These are phyloP conservation scores for Erythrocebus patas DNA, from an alignment of 2,113 vertebrate species.

Conservation along the genomic window DNA sequence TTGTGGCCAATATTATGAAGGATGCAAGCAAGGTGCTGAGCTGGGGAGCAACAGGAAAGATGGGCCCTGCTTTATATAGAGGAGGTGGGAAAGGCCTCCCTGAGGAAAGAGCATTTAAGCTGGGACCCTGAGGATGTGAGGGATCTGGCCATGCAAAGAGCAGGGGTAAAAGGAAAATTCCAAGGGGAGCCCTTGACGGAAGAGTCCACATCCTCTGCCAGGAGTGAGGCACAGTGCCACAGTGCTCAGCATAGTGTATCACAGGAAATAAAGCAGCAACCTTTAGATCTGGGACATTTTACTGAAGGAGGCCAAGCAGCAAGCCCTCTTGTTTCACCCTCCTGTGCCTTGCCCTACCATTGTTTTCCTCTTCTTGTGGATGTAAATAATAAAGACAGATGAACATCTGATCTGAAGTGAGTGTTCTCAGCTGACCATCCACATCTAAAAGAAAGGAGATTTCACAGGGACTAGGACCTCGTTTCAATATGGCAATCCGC, in stretches of 20 bases:
- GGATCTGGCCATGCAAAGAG: neutral
- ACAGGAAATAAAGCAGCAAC: neutral
- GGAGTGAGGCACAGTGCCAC: neutral
- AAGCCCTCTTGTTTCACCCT: neutral
- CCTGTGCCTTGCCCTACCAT: neutral
- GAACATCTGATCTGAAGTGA: neutral
- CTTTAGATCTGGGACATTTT: neutral
- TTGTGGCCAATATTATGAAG: neutral
- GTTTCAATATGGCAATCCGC: neutral
- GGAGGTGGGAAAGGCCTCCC: neutral
- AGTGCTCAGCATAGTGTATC: neutral
- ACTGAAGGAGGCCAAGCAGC: neutral
- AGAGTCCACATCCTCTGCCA: neutral
- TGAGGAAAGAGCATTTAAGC: neutral
- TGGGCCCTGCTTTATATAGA: neutral
- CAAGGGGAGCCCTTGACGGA: neutral
- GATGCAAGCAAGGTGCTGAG: neutral
- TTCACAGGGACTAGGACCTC: fast-evolving
- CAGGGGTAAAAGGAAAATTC: neutral
- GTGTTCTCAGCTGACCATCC: fast-evolving
- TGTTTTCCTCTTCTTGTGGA: neutral
- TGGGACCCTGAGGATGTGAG: neutral
- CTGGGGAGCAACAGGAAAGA: neutral
- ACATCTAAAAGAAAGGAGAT: neutral
- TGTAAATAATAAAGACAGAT: neutral